phyloP scores from a whole-genome alignment of 1,140 invertebrate species.

The Scaptomyza pallida region DNA sequence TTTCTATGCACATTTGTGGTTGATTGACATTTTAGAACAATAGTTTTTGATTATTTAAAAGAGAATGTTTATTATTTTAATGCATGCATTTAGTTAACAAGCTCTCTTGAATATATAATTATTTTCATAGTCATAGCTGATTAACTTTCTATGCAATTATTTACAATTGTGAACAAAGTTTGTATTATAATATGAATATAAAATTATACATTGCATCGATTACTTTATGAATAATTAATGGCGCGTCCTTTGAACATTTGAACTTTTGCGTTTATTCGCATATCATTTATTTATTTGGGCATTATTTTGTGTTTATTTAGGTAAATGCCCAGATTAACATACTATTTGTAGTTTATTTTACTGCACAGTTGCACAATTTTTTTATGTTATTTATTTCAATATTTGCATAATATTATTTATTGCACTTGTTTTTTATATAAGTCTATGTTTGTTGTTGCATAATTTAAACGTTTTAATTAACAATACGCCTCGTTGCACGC shows the following conservation, averaged over 20 bases:
- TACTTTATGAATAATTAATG: constrained; percentile 6
- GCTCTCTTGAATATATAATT: neutral
- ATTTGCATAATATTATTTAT: constrained; percentile 47
- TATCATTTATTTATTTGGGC: constrained; percentile 13
- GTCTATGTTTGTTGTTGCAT: constrained; percentile 7
- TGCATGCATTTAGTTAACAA: neutral
- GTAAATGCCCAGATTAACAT: neutral
- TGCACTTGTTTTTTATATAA: constrained; percentile 15
- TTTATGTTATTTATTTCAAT: constrained; percentile 7
- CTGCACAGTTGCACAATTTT: neutral
- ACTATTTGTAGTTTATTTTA: constrained; percentile 9
- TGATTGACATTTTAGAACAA: too few relatives aligned
- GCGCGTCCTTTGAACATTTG: neutral
- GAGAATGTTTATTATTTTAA: neutral
- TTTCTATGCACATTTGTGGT: too few relatives aligned
- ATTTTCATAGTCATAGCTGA: neutral
- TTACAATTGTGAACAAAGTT: neutral
- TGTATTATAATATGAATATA: neutral
- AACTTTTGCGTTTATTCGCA: neutral
- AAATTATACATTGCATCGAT: neutral
- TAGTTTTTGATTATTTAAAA: too few relatives aligned
- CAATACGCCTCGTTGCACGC: neutral
- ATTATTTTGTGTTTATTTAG: constrained; percentile 18
- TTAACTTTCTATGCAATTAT: neutral
- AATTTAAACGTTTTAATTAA: constrained; percentile 37